phyloP scores from a whole-genome alignment of 2,113 vertebrate species.

The Anser cygnoides region DNA sequence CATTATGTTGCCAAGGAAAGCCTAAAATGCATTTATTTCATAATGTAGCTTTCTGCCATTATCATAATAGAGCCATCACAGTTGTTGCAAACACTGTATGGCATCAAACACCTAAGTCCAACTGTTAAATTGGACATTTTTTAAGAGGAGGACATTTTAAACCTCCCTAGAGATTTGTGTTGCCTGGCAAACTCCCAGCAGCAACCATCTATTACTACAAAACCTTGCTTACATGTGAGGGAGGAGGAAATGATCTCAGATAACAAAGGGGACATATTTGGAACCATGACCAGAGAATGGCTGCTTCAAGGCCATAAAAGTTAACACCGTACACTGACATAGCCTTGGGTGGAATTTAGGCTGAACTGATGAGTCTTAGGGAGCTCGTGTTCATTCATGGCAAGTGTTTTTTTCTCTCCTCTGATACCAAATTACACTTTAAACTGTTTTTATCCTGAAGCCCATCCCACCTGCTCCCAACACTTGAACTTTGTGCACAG shows the following conservation, averaged over 20 bases:
- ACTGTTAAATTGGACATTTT: slow-evolving; percentile 54
- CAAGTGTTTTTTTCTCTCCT: background rate
- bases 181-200: slow-evolving; percentile 4
- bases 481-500: background rate
- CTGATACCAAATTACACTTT: background rate
- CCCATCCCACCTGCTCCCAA: background rate
- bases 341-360: background rate
- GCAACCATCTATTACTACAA: background rate
- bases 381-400: background rate
- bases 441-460: background rate
- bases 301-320: background rate
- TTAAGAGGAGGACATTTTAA: slow-evolving; percentile 58
- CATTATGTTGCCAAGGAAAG: slow-evolving; percentile 75
- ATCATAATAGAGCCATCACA: slow-evolving; percentile 76
- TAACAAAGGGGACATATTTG: background rate
- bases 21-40: slow-evolving; percentile 74
- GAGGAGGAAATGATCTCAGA: background rate
- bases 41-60: slow-evolving; percentile 71
- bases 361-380: background rate
- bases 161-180: slow-evolving; percentile 24
- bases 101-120: slow-evolving; percentile 68
- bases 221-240: background rate
- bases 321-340: background rate
- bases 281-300: background rate
- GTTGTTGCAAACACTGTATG: slow-evolving; percentile 60